phyloP scores from a whole-genome alignment of 37 sponge, comb jelly and placozoan genomes.

The Spongia lamella region DNA sequence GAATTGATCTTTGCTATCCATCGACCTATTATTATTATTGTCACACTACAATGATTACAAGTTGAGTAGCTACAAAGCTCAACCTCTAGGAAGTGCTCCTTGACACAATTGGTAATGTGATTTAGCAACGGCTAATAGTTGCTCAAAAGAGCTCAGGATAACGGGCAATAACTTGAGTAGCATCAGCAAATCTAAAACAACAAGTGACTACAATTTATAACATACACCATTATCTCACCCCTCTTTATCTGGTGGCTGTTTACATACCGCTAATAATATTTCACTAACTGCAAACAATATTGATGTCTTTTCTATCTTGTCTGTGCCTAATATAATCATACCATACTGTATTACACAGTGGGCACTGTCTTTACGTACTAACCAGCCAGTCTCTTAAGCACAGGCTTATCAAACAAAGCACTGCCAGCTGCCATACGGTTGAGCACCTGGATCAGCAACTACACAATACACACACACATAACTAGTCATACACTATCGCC shows the following conservation, averaged over 20 bases:
- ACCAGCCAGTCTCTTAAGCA: slow-evolving; percentile 14
- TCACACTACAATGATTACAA: too few species aligned
- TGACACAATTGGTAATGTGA: too few species aligned
- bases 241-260: not conserved
- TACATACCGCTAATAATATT: slow-evolving; percentile 14
- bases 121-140: too few species aligned
- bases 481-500: too few species aligned
- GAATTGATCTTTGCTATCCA: slow-evolving; percentile 4
- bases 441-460: slow-evolving; percentile 11
- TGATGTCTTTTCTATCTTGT: slow-evolving; percentile 26
- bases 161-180: not conserved
- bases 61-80: too few species aligned
- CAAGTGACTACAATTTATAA: not conserved
- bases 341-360: too few species aligned
- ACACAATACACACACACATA: too few species aligned
- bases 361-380: too few species aligned
- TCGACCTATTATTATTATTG: not conserved
- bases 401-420: slow-evolving; percentile 15
- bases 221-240: not conserved
- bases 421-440: slow-evolving; percentile 23
- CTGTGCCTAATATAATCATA: not conserved
- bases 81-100: too few species aligned
- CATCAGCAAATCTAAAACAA: slow-evolving; percentile 6
- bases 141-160: too few species aligned
- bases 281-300: slow-evolving; percentile 22